Base-by-base conservation (phyloP, 2,888 invertebrate genomes). In the Lordiphosa andalusiaca region DNA sequence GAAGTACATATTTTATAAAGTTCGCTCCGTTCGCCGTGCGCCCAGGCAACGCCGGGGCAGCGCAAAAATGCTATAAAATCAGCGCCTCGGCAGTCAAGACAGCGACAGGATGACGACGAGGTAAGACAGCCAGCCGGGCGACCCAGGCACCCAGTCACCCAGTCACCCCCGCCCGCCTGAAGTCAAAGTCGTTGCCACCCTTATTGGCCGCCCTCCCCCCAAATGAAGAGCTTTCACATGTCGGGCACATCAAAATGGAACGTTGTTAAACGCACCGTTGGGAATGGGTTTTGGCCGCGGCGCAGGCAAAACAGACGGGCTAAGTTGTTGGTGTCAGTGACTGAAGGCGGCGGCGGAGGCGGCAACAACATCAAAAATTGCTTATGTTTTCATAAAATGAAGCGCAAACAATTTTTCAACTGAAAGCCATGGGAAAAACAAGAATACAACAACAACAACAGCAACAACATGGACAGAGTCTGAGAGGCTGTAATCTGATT, bases 391-490 rank as follows among this genome's bases (percentile, higher is more conserved):
- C 84, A 85, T 78, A 78, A 78, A 78, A 76, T 83, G 77, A 78
- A 78, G 85, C 70, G 84, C 84, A 83, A 85, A 78, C 81, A 85
- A 85, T 85, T 77, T 83, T 85, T 67, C 67, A 46, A 80, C 84
- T 75, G 67, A 80, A 85, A 83, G 85, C 69, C 85, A 75, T 80
- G 58, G 75, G 66, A 72, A 85, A 77, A 82, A 67, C 48, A 64
- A 60, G 62, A 56, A 64, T 35, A 56, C 60, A 74, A 7, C 25
- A 25, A 46, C 53, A 56, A 36, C 36, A 64, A 48, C 41, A 55
- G 39, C 47, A 63, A 52, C 40, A 53, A 53, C 36, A 49, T 59
- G 25, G n/a, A 21, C 38, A 57, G 59, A 60, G 12, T 42, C 48
- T 36, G 70, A 78, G 69, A 54, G 76, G 73, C 84, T 81, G 82